Base-by-base conservation (phyloP, 2,888 invertebrate species). In the Lithophane leautieri region DNA sequence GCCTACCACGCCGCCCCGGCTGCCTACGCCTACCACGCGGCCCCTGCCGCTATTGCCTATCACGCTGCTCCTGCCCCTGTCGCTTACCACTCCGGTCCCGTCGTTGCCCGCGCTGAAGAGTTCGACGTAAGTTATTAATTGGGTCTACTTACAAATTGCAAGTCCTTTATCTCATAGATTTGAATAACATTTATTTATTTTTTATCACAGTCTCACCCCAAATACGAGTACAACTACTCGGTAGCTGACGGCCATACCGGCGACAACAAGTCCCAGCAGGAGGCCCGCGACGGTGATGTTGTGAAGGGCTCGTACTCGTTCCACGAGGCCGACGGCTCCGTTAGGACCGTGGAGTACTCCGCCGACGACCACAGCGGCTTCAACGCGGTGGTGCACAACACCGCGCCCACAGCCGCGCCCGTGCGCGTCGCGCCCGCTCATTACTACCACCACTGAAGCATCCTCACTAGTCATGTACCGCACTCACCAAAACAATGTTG, bases 201-300 rank as follows among this genome's bases (percentile, higher is more conserved):
- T 42, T 63, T 66, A 25, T 83, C 68, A 7, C 87, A 95, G 94
- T 92, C 96, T 3, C 90, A 95, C 91, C 96, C 96, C 82, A 94
- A 94, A 88, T 96, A 96, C 91, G 95, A 97, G 88, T 97, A 94
- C 94, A 94, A 93, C 74, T 97, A 97, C 94, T 96, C 96, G 44
- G 97, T 97, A 2, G 94, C 96, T 82, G 97, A 97, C 90, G 93
- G 95, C 34, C 96, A 97, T 92, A 97, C 97, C 90, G 97, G 97
- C 65, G 97, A 97, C 93, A 94, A 96, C 92, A 97, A 97, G 93
- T 94, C 94, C 79, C 97, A 97, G 91, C 95, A 96, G 81, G 97
- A 97, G 90, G 87, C 90, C 79, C 94, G 96, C 83, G 97, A 97
- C 86, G 97, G 97, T 62, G 97, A 97, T 86, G 95, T 94, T 2